Base-by-base conservation (phyloP, 2,113 vertebrate species). In the Melanotaenia duboulayi region DNA sequence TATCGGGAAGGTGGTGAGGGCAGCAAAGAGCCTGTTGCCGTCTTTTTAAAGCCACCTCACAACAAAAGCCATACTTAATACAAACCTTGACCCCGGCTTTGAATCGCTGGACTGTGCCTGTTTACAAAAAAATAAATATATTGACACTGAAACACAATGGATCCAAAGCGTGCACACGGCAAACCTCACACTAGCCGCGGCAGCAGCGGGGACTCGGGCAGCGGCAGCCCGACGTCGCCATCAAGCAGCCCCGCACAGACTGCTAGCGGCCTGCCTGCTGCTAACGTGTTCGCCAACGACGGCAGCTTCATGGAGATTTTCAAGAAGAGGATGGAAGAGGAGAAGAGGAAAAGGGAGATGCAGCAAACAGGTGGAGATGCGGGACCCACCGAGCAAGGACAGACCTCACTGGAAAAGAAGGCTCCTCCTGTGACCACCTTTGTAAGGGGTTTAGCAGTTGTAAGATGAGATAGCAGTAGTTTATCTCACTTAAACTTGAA, bases 271-370 rank as follows among this genome's bases (percentile, higher is more conserved):
- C 48, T 57, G 70, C 59, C 92, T 35, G 91, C 81, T 3, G 92
- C 91, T 78, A 98, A 98, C 90, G 93, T 85, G 20, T 98, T 97
- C 90, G 96, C 97, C 37, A 97, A 98, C 92, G 97, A 98, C 71
- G 97, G 97, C 81, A 98, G 96, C 93, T 98, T 98, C 92, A 93
- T 98, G 94, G 97, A 97, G 93, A 94, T 98, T 74, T 98, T 98
- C 92, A 97, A 96, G 93, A 96, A 96, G 91, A 96, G 96, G 90
- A 98, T 93, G 86, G 93, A 92, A 60, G 93, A 90, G 46, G 89
- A 91, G 78, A 87, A 57, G 69, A 87, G 72, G 74, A 94, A 88
- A 87, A 92, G 66, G 46, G 87, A 91, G 82, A 52, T 32, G 63
- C 75, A 81, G 71, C 83, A 78, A 16, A 74, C 77, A 74, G 70